A percentile compares a stretch with the other conserved stretches of the same genome.
Evolutionary conservation across 2,113 vertebrate species (phyloP).

Genomic region (Copsychus sechellarum): DNA sequence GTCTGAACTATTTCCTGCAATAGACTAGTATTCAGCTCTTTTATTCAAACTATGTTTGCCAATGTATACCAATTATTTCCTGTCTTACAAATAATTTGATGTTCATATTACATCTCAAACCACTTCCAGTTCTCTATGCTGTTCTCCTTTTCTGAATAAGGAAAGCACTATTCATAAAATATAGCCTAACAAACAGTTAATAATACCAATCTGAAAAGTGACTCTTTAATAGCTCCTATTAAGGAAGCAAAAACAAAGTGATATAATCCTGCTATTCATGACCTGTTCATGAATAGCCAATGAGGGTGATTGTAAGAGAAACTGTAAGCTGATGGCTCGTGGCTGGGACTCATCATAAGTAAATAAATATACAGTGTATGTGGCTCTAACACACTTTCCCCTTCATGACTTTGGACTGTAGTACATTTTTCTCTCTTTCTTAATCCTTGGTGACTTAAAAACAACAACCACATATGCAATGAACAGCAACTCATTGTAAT

Average conservation of each 20-base stretch:
- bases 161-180: constrained; percentile 45
- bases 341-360: constrained; percentile 62
- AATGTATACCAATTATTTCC: constrained; percentile 35
- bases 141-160: constrained; percentile 25
- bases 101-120: constrained; percentile 22
- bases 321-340: constrained; percentile 59
- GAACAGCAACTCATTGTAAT: constrained; percentile 62
- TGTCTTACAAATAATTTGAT: constrained; percentile 38
- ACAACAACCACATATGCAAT: constrained; percentile 26
- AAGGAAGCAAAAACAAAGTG: constrained; percentile 69
- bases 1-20: not conserved
- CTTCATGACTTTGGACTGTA: constrained; percentile 51
- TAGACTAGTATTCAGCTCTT: not conserved
- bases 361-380: constrained; percentile 64
- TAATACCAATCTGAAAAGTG: constrained; percentile 61
- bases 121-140: not conserved
- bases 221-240: constrained; percentile 65
- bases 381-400: constrained; percentile 45
- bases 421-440: constrained; percentile 62
- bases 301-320: constrained; percentile 65
- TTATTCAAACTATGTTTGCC: constrained; percentile 3
- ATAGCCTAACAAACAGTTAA: constrained; percentile 47
- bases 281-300: constrained; percentile 67
- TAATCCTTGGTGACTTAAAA: constrained; percentile 66
- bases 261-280: constrained; percentile 73